A percentile compares a stretch with the other conserved stretches of the same genome.
Evolutionary conservation across 2,113 vertebrate species (phyloP).

Genomic region (Rousettus leschenaultii): DNA sequence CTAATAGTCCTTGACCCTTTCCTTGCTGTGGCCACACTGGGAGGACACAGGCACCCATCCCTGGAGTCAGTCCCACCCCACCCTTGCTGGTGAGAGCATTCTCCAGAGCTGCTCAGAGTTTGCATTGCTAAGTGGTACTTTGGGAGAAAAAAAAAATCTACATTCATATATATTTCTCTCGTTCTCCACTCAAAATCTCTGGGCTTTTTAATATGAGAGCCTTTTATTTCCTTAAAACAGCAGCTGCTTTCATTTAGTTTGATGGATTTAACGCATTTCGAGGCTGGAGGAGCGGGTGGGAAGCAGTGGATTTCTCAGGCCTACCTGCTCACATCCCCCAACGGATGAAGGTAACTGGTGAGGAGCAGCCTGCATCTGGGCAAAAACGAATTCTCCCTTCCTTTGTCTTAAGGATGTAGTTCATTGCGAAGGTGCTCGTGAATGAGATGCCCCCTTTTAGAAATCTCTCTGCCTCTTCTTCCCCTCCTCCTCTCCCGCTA

Average conservation of each 20-base stretch:
- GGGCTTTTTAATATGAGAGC: conserved; percentile 82
- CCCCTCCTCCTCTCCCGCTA: neutral
- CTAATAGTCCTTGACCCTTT: neutral
- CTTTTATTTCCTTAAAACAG: conserved; percentile 85
- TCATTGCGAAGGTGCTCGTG: conserved; percentile 75
- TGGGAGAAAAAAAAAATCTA: neutral
- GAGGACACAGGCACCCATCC: neutral
- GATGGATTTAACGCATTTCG: conserved; percentile 84
- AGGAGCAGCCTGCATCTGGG: conserved; percentile 71
- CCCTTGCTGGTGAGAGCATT: conserved; percentile 25
- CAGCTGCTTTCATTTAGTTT: conserved; percentile 85
- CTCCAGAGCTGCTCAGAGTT: conserved; percentile 57
- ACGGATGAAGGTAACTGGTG: conserved; percentile 78
- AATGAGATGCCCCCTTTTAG: conserved; percentile 14
- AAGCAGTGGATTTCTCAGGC: conserved; percentile 76
- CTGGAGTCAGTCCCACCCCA: neutral
- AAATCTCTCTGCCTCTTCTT: neutral
- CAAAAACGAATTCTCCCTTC: conserved; percentile 77
- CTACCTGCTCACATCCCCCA: conserved; percentile 78
- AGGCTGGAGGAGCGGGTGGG: conserved; percentile 72
- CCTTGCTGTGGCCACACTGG: neutral
- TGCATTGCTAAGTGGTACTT: conserved; percentile 72
- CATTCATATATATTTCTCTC: conserved; percentile 73
- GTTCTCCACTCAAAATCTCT: conserved; percentile 81
- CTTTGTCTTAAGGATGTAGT: conserved; percentile 81